A percentile compares a stretch with the other conserved stretches of the same genome.
Evolutionary conservation across 37 sponge, comb jelly and placozoan genomes (phyloP).

Genomic region (Axinella damicornis): DNA sequence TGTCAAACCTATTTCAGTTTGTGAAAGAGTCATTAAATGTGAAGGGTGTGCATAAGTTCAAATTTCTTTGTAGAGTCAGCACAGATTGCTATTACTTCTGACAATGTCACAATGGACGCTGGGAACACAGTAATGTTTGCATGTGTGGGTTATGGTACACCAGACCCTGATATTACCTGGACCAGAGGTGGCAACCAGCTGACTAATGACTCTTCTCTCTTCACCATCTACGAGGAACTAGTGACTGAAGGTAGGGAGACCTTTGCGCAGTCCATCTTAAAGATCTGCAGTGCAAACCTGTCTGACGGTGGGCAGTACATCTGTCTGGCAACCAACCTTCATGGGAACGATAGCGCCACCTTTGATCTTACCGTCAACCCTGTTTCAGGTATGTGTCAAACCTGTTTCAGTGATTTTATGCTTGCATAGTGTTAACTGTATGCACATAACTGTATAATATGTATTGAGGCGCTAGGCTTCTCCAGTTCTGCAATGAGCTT

Average conservation of each 20-base stretch:
- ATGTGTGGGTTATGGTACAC: not conserved
- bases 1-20: too few relatives aligned
- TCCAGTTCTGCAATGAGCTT: too few relatives aligned
- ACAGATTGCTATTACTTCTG: not conserved
- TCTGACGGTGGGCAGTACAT: conserved; percentile 7
- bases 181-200: not conserved
- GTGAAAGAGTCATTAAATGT: too few relatives aligned
- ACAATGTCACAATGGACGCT: not conserved
- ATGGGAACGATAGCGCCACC: too few relatives aligned
- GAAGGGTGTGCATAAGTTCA: too few relatives aligned
- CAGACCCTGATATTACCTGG: not conserved
- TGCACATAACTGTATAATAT: too few relatives aligned
- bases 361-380: too few relatives aligned
- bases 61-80: not conserved
- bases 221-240: conserved; percentile 17
- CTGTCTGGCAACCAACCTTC: too few relatives aligned
- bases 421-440: too few relatives aligned
- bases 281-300: not conserved
- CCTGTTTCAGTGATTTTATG: too few relatives aligned
- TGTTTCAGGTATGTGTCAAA: too few relatives aligned
- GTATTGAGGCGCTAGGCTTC: too few relatives aligned
- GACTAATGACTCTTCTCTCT: conserved; percentile 2
- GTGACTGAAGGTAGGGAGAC: not conserved
- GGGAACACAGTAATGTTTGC: not conserved
- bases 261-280: not conserved